Conservation (phyloP, 92 coral and sea anemone species). For the Bergia sp. region DNA sequence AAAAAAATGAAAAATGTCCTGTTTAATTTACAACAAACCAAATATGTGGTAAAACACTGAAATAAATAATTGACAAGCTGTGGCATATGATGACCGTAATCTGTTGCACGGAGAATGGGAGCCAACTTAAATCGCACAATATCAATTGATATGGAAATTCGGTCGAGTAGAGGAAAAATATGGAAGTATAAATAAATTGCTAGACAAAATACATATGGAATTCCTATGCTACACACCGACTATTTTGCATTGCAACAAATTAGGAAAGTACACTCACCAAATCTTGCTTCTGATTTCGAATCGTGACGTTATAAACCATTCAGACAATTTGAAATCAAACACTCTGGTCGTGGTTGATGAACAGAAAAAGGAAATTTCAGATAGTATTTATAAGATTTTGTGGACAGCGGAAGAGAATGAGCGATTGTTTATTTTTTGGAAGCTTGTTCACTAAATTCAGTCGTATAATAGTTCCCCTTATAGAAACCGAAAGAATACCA, state of each 20-base stretch:
- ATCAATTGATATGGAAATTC: slow-evolving; percentile 6
- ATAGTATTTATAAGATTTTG: background rate
- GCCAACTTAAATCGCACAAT: background rate
- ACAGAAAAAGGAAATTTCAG: slow-evolving; percentile 5
- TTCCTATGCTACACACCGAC: slow-evolving; percentile 5
- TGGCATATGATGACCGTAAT: background rate
- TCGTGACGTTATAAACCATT: slow-evolving; percentile 3
- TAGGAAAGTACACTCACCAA: background rate
- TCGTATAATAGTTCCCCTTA: background rate
- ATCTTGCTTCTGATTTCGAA: background rate
- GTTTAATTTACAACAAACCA: background rate
- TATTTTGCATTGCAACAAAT: background rate
- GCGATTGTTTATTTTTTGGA: slow-evolving; percentile 37
- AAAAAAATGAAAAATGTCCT: background rate
- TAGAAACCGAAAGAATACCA: background rate
- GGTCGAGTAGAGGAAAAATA: background rate
- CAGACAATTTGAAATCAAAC: background rate
- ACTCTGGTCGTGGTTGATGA: background rate
- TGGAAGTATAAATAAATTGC: background rate
- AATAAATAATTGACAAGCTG: slow-evolving; percentile 2
- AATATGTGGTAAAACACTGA: background rate
- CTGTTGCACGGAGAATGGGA: background rate
- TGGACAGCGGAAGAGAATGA: slow-evolving; percentile 23
- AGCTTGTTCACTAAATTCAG: background rate
- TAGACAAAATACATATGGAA: background rate